These are phyloP conservation scores for Heliconius ismenius DNA, from an alignment of 2,888 invertebrate genomes.

Conservation along the genomic window DNA sequence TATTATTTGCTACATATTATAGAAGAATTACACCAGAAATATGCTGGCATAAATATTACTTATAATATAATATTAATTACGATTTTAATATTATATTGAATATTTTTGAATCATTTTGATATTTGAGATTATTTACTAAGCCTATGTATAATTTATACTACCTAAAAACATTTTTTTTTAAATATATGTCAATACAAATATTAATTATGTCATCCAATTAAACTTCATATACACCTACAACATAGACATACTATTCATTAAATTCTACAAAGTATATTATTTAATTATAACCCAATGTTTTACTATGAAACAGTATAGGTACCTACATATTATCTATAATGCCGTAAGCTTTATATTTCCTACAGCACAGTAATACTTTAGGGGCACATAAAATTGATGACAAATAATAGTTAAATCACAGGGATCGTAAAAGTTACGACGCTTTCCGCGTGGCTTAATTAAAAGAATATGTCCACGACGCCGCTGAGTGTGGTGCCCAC, in stretches of 20 bases:
- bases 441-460: conserved; percentile 77
- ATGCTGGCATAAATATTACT: too few species aligned
- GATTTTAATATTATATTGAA: not conserved
- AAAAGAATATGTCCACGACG: conserved; percentile 77
- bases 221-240: not conserved
- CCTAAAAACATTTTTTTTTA: not conserved
- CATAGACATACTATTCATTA: not conserved
- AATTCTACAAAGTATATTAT: not conserved
- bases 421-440: conserved; percentile 78
- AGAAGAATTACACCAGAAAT: too few species aligned
- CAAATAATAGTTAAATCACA: conserved; percentile 82
- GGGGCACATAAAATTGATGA: conserved; percentile 79
- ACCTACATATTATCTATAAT: conserved; percentile 34
- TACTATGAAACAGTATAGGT: conserved; percentile 22
- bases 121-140: not conserved
- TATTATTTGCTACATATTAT: not conserved
- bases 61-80: not conserved
- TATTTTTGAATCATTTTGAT: not conserved
- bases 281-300: conserved; percentile 23
- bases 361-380: conserved; percentile 65
- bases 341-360: conserved; percentile 41
- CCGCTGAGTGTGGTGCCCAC: conserved; percentile 47
- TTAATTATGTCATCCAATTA: not conserved
- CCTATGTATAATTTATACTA: not conserved
- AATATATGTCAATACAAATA: not conserved